Base-by-base conservation (phyloP, 2,113 vertebrate genomes). In the Rhea americana region DNA sequence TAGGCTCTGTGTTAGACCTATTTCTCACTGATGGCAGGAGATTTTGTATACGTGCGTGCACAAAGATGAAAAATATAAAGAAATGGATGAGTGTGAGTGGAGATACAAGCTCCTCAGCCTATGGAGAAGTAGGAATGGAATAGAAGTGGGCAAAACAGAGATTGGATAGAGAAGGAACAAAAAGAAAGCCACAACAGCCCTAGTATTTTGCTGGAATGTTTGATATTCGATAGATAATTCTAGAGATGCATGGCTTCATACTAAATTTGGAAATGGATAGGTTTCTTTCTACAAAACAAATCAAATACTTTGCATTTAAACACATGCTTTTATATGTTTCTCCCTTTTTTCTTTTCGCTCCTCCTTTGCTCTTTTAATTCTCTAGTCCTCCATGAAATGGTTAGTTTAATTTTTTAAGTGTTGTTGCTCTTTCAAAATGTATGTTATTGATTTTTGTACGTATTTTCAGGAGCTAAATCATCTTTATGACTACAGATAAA, bases 321-420 rank as follows among this genome's bases (percentile, higher is more conserved):
- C 7, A 32, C 11, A 35, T 5, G 53, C 1, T 18, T 75, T 12
- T 20, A 5, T 58, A 5, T 58, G 0, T n/a, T 11, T 61, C 3
- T 37, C 3, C 32, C 1, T 41, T 9, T 30, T 41, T 11, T 35
- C 35, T 5, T 22, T 21, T 13, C 2, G 11, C 5, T 45, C 9
- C 2, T 61, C 2, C 9, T 4, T 26, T 45, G 2, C 21, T 77
- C 26, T 10, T 68, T 76, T 68, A 72, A 21, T 67, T 87, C 5
- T 16, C 8, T 80, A 20, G 13, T 18, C 4, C n/a, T 63, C 16
- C 3, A 22, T 56, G 1, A 50, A 68, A 63, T 3, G 1, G 11
- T 28, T n/a, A 0, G 15, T 53, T 70, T 51, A 43, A 68, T 47
- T 75, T 48, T 47, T 75, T 53, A 80, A 58, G 18, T 48, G 5